These are phyloP conservation scores for Geopemphigus sp. DNA, from an alignment of 1,140 invertebrate genomes.

Conservation along the genomic window DNA sequence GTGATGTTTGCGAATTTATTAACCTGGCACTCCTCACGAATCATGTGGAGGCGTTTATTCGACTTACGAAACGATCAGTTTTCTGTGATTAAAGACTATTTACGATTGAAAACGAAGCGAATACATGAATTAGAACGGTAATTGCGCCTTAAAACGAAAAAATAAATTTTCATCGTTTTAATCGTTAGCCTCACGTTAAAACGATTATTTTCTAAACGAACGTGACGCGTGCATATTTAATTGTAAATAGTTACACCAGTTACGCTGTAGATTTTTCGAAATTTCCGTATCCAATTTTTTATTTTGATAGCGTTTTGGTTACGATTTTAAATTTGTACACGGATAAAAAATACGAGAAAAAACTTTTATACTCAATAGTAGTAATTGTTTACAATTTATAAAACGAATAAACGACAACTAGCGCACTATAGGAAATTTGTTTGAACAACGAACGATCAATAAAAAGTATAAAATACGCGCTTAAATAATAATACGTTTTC, in stretches of 20 bases:
- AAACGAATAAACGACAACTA: not conserved
- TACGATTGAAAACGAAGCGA: not conserved
- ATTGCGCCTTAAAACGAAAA: not conserved
- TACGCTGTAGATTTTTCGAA: not conserved
- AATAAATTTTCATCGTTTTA: not conserved
- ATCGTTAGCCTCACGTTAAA: not conserved
- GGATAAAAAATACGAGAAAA: not conserved
- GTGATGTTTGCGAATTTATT: not conserved
- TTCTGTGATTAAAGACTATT: not conserved
- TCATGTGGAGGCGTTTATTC: not conserved
- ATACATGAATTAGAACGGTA: not conserved
- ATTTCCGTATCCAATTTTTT: not conserved
- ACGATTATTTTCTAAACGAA: not conserved
- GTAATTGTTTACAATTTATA: not conserved
- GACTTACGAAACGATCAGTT: not conserved
- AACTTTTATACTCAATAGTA: not conserved
- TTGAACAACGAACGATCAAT: not conserved
- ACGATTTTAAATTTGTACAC: not conserved
- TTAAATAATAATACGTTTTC: not conserved
- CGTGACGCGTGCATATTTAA: not conserved
- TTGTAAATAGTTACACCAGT: not conserved
- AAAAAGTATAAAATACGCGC: not conserved
- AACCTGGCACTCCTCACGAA: not conserved
- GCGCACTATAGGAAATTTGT: not conserved
- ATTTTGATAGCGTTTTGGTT: too few relatives aligned